phyloP scores from a whole-genome alignment of 2,888 invertebrate genomes.

The Hofmannophila pseudospretella region DNA sequence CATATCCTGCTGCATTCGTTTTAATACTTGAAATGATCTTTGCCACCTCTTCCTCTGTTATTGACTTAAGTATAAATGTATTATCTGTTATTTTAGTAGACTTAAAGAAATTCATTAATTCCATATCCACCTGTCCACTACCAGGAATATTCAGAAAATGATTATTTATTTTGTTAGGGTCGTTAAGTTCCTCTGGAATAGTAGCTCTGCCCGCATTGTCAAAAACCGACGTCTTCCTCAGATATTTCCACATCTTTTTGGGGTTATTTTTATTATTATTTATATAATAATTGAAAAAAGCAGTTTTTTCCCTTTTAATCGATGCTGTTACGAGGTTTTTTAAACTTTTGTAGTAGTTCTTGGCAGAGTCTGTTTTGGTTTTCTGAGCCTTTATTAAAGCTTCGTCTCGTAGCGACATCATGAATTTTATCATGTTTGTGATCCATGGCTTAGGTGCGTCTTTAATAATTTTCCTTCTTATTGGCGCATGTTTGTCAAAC shows the following conservation, averaged over 20 bases:
- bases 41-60: background rate
- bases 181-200: background rate
- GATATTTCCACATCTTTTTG: constrained; percentile 10
- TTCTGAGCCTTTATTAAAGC: background rate
- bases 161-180: constrained; percentile 4
- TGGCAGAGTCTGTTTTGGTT: background rate
- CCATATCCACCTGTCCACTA: background rate
- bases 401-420: too few species aligned
- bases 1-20: constrained; percentile 1
- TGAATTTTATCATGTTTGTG: too few species aligned
- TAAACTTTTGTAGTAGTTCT: constrained; percentile 12
- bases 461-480: too few species aligned
- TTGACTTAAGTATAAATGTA: too few species aligned
- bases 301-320: constrained; percentile 14
- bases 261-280: too few species aligned
- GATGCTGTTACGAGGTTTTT: constrained; percentile 13
- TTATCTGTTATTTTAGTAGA: background rate
- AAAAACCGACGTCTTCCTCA: too few species aligned
- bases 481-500: too few species aligned
- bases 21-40: constrained; percentile 1
- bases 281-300: constrained; percentile 13
- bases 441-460: too few species aligned
- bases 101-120: background rate
- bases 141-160: too few species aligned
- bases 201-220: too few species aligned